Evolutionary conservation across 1,140 invertebrate genomes (phyloP).

Genomic region (Zophobas morio): DNA sequence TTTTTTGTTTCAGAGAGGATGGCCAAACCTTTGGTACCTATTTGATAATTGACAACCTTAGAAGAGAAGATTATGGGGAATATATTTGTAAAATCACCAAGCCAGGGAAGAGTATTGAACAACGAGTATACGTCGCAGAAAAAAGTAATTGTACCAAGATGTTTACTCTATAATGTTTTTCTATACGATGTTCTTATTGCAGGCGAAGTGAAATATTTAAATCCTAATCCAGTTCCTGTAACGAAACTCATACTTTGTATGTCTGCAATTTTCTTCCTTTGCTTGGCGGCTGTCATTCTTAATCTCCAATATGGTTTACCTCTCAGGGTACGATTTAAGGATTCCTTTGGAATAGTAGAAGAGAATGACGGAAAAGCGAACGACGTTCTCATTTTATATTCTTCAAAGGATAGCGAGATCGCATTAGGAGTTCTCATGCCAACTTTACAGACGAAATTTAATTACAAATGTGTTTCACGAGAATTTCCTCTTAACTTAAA

Average conservation of each 20-base stretch:
- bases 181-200: slow-evolving; percentile 42
- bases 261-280: slow-evolving; percentile 51
- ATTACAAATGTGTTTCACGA: slow-evolving; percentile 61
- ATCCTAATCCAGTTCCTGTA: slow-evolving; percentile 63
- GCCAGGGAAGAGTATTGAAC: slow-evolving; percentile 60
- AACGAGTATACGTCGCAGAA: slow-evolving; percentile 57
- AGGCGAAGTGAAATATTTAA: slow-evolving; percentile 59
- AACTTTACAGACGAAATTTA: slow-evolving; percentile 61
- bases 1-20: slow-evolving; percentile 73
- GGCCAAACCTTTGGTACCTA: slow-evolving; percentile 80
- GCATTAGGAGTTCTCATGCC: slow-evolving; percentile 62
- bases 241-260: slow-evolving; percentile 58
- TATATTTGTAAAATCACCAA: slow-evolving; percentile 73
- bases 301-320: slow-evolving; percentile 61
- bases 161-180: background rate
- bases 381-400: slow-evolving; percentile 64
- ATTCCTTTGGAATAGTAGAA: slow-evolving; percentile 61
- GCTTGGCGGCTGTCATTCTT: slow-evolving; percentile 55
- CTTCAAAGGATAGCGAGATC: slow-evolving; percentile 62
- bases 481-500: slow-evolving; percentile 58
- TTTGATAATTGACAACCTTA: slow-evolving; percentile 74
- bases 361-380: slow-evolving; percentile 63
- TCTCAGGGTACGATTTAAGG: slow-evolving; percentile 61
- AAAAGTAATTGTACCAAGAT: slow-evolving; percentile 55
- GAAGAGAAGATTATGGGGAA: slow-evolving; percentile 76